Conservation (phyloP, 2,113 vertebrate genomes). For the Indicator maculatus region DNA sequence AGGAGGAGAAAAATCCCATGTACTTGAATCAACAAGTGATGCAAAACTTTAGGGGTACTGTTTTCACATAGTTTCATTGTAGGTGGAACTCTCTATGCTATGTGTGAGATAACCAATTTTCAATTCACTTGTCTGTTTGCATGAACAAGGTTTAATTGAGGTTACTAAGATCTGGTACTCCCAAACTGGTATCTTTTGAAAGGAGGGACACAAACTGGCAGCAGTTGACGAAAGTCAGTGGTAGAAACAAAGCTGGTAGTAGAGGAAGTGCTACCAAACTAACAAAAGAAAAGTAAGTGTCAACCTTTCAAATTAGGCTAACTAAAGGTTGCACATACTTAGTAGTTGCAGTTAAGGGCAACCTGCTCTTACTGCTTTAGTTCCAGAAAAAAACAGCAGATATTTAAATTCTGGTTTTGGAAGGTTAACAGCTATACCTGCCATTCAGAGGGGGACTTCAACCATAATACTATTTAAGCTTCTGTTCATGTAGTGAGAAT, state of each 20-base stretch:
- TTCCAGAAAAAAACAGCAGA: background rate
- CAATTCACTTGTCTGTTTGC: background rate
- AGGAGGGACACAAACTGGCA: background rate
- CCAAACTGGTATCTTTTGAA: background rate
- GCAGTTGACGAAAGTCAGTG: background rate
- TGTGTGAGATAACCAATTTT: background rate
- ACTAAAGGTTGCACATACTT: background rate
- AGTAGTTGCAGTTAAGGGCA: background rate
- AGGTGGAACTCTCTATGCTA: background rate
- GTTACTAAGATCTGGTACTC: background rate
- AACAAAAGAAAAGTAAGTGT: background rate
- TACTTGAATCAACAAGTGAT: background rate
- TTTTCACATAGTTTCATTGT: background rate
- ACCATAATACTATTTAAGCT: background rate
- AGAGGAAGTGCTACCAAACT: background rate
- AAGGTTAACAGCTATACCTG: background rate
- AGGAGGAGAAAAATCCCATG: background rate
- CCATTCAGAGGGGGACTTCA: background rate
- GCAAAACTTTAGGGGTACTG: background rate
- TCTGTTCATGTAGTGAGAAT: background rate
- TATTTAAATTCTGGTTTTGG: background rate
- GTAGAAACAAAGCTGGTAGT: background rate
- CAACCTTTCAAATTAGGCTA: background rate
- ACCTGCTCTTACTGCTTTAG: background rate
- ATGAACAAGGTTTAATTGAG: background rate